Base-by-base conservation (phyloP, 2,797 vertebrate species). In the Echiichthys vipera region DNA sequence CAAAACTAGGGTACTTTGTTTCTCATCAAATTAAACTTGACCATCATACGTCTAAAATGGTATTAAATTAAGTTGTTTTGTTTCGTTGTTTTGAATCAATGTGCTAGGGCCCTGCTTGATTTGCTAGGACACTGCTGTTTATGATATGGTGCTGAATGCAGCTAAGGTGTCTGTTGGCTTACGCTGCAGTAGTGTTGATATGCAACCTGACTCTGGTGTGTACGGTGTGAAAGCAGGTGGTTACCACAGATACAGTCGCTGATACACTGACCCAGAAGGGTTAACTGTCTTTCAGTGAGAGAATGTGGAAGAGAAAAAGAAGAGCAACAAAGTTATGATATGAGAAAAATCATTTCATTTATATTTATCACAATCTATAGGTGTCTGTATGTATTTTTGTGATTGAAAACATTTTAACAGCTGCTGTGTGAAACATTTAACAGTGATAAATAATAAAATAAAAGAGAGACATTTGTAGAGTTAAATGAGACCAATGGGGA, bases 141-240 rank as follows among this genome's bases (percentile, higher is more conserved):
- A 36, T 15, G 18, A 0, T 15, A 1, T 32, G 17, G 25, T 4
- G 13, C 1, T 14, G 20, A 9, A 3, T 22, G 20, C 15, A 34
- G 3, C 15, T 15, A 3, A 32, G 37, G 40, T 30, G 65, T 66
- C 34, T 0, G 20, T 36, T 64, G 47, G 58, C 66, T 76, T n/a
- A 8, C 7, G 5, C 39, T 58, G 47, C 34, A 13, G 55, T 47
- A 39, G 46, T 75, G 83, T 76, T 79, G 10, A 74, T 51, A 50
- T 86, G 87, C 53, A 86, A 81, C 75, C 51, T 49, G 84, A 80
- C 43, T 20, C 76, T 61, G n/a, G 6, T 45, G n/a, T 61, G 4
- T 4, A 34, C 29, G 22, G 40, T 34, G 64, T 79, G 45, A 49
- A 37, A 42, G 29, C 47, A 40, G 65, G 34, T 59, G 59, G 82